Evolutionary conservation across 1,140 invertebrate genomes (phyloP).

Genomic region (Idris sp.): DNA sequence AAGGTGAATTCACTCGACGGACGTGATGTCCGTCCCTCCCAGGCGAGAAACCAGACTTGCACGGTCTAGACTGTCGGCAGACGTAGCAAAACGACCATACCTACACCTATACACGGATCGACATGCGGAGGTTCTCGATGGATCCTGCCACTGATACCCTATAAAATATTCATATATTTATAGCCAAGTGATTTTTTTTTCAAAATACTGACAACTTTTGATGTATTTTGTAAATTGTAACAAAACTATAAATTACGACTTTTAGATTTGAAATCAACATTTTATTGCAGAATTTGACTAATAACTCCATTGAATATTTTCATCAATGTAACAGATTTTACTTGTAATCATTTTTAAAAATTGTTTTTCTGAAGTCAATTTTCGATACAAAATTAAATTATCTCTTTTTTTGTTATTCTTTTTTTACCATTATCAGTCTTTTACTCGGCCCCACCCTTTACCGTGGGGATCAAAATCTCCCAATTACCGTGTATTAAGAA

Average conservation of each 20-base stretch:
- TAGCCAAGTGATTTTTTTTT: constrained; percentile 5
- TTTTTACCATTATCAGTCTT: constrained; percentile 62
- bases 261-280: too few species aligned
- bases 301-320: too few species aligned
- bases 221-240: background rate
- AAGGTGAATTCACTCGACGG: constrained; percentile 64
- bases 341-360: too few species aligned
- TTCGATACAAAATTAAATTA: too few species aligned
- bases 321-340: too few species aligned
- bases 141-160: constrained; percentile 39
- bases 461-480: constrained; percentile 44
- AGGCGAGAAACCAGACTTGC: constrained; percentile 59
- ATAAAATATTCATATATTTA: constrained; percentile 46
- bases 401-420: too few species aligned
- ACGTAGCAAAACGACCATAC: constrained; percentile 73
- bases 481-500: constrained; percentile 62
- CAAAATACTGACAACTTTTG: background rate
- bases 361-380: constrained; percentile 44
- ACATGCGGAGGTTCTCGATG: constrained; percentile 55
- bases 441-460: constrained; percentile 53
- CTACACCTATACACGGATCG: constrained; percentile 60
- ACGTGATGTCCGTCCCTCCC: constrained; percentile 65
- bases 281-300: too few species aligned
- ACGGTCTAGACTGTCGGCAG: constrained; percentile 73
- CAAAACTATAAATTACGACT: too few species aligned